These are phyloP conservation scores for Drosophila tsacasi DNA, from an alignment of 1,140 invertebrate species.

Conservation along the genomic window DNA sequence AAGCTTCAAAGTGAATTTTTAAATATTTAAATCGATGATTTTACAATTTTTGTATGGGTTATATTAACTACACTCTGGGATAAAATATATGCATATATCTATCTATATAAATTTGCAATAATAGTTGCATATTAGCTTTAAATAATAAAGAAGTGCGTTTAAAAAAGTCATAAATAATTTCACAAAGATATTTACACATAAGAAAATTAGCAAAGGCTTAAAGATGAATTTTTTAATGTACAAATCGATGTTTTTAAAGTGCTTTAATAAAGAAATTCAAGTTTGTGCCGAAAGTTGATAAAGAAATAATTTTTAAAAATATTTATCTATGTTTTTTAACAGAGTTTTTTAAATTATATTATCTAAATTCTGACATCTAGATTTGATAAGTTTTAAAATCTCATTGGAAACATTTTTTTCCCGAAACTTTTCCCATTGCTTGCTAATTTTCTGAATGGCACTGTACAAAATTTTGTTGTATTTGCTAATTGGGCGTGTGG, in stretches of 20 bases:
- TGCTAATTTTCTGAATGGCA: slow-evolving; percentile 7
- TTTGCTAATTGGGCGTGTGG: slow-evolving; percentile 82
- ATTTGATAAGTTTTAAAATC: neutral
- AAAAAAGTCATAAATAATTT: no score
- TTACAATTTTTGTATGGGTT: neutral
- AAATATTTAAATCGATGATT: neutral
- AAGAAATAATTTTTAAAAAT: neutral
- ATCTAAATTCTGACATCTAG: neutral
- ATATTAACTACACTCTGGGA: neutral
- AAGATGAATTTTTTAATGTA: neutral
- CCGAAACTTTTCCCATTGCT: neutral
- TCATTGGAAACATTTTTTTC: slow-evolving; percentile 15
- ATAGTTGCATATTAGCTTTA: no score
- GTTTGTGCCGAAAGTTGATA: no score
- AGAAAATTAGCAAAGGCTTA: no score
- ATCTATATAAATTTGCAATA: no score
- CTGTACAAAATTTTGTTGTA: slow-evolving; percentile 41
- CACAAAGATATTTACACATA: no score
- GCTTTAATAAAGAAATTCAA: neutral
- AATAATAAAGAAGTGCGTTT: no score
- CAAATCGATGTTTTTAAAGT: neutral
- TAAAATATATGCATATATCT: neutral
- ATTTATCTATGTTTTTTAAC: neutral
- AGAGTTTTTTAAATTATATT: neutral
- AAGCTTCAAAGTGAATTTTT: neutral